Conservation (phyloP, 2,113 vertebrate genomes). For the Ammospiza nelsoni region DNA sequence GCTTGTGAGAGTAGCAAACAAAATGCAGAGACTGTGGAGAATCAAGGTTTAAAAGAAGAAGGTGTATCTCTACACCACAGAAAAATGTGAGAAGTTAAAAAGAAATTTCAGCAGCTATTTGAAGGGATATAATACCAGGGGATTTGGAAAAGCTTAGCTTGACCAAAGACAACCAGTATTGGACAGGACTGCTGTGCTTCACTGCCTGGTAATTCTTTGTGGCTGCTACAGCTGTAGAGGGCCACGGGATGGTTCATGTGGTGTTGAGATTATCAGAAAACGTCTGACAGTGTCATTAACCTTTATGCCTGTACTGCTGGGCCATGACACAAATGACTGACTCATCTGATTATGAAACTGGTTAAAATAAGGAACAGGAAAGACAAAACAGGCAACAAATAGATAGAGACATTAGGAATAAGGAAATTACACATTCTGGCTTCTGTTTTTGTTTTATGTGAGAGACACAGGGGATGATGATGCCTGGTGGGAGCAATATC, state of each 20-base stretch:
- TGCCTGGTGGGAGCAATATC: background rate
- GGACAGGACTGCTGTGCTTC: background rate
- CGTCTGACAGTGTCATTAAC: conserved; percentile 30
- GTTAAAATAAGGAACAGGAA: conserved; percentile 40
- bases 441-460: background rate
- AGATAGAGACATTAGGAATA: background rate
- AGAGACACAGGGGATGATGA: background rate
- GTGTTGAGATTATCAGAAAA: conserved; percentile 25
- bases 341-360: conserved; percentile 46
- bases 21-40: background rate
- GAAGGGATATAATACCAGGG: background rate
- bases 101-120: conserved; percentile 5
- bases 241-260: background rate
- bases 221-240: background rate
- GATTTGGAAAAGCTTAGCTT: conserved; percentile 20
- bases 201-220: background rate
- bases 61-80: background rate
- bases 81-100: background rate
- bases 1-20: background rate
- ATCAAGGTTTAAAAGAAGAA: background rate
- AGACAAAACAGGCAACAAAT: background rate
- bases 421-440: background rate
- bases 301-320: conserved; percentile 20
- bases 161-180: conserved; percentile 12
- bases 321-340: conserved; percentile 42